These are phyloP conservation scores for Carabus problematicus DNA, from an alignment of 2,888 invertebrate genomes.

Conservation along the genomic window DNA sequence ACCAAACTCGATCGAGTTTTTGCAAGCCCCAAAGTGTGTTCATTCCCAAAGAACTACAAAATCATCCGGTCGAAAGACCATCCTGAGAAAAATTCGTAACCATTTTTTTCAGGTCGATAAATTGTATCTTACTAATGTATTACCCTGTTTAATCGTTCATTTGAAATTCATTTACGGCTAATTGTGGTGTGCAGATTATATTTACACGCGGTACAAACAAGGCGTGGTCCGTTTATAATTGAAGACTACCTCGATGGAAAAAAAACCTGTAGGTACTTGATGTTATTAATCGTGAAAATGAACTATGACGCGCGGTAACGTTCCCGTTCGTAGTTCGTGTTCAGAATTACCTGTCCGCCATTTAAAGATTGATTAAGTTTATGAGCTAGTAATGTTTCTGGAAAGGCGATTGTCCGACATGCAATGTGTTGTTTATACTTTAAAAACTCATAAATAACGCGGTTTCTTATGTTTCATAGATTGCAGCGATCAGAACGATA, in stretches of 20 bases:
- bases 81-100: too few species aligned
- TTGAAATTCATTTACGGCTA: constrained; percentile 21
- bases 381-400: constrained; percentile 22
- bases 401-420: constrained; percentile 16
- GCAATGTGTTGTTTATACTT: constrained; percentile 14
- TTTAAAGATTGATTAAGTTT: constrained; percentile 28
- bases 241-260: background rate
- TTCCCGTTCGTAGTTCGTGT: constrained; percentile 17
- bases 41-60: too few species aligned
- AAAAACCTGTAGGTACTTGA: constrained; percentile 12
- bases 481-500: too few species aligned
- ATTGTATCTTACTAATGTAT: too few species aligned
- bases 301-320: constrained; percentile 20
- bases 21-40: too few species aligned
- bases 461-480: too few species aligned
- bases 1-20: too few species aligned
- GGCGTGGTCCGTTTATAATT: constrained; percentile 23
- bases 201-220: constrained; percentile 10
- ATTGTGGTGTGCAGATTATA: constrained; percentile 16
- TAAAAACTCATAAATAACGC: too few species aligned
- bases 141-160: too few species aligned
- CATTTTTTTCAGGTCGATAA: too few species aligned
- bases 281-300: constrained; percentile 12
- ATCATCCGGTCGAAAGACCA: too few species aligned
- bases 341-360: constrained; percentile 8